Conservation (phyloP, 2,797 vertebrate species). For the Sebastes matsubarae region DNA sequence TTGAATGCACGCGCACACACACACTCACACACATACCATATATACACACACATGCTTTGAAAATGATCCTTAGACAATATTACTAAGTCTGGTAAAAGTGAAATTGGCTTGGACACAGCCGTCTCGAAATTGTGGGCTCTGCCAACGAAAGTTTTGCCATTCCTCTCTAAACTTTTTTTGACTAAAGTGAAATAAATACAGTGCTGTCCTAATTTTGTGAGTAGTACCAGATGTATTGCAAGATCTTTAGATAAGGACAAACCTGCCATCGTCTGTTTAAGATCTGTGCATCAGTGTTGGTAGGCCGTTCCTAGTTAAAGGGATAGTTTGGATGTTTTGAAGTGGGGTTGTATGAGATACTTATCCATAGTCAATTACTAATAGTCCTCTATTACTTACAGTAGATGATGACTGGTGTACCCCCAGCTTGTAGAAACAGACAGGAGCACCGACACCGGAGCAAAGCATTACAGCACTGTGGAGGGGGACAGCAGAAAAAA, state of each 20-base stretch:
- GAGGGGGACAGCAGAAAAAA: too few species aligned
- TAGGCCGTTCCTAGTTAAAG: not conserved
- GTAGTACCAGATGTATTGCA: not conserved
- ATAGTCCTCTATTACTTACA: too few species aligned
- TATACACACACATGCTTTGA: constrained; percentile 27
- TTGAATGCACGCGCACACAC: constrained; percentile 31
- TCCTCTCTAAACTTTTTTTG: constrained; percentile 42
- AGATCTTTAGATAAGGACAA: not conserved
- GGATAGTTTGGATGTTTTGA: too few species aligned
- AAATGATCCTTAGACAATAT: constrained; percentile 71
- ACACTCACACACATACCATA: not conserved
- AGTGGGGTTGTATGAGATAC: too few species aligned
- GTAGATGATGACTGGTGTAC: too few species aligned
- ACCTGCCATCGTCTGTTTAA: not conserved
- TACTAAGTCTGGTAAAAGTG: constrained; percentile 61
- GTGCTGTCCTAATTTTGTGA: constrained; percentile 26
- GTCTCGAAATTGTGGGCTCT: constrained; percentile 39
- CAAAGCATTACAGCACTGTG: too few species aligned
- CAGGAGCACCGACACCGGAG: too few species aligned
- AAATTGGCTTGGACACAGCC: constrained; percentile 54
- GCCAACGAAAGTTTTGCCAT: constrained; percentile 61
- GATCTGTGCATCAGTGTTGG: not conserved
- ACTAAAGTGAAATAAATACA: constrained; percentile 42
- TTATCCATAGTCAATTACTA: too few species aligned
- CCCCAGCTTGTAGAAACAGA: too few species aligned